Evolutionary conservation across 2,113 vertebrate genomes (phyloP).

Genomic region (Gavialis gangeticus): DNA sequence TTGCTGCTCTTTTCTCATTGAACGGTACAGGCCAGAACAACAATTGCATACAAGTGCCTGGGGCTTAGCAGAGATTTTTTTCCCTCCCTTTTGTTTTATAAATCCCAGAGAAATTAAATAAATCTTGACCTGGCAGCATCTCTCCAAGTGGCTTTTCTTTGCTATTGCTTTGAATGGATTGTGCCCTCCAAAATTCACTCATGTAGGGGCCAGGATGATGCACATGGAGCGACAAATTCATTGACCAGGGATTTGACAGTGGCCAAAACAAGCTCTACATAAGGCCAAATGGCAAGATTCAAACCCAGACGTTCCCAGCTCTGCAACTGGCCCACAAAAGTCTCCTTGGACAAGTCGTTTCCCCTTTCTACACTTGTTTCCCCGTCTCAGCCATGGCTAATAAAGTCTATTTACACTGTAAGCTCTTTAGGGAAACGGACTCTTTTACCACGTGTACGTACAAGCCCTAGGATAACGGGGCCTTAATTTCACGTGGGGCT

Average conservation of each 20-base stretch:
- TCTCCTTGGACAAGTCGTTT: fast-evolving
- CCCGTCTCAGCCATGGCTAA: background rate
- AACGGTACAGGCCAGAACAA: background rate
- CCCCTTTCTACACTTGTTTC: background rate
- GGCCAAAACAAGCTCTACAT: background rate
- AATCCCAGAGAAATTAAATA: background rate
- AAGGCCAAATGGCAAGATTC: background rate
- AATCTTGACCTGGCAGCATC: background rate
- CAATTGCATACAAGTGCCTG: background rate
- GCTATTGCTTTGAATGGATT: background rate
- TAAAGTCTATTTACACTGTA: background rate
- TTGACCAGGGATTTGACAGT: background rate
- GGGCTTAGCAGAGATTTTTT: background rate
- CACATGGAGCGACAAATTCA: background rate
- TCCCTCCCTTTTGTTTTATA: background rate
- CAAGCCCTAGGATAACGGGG: fast-evolving
- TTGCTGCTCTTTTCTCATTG: constrained; percentile 2
- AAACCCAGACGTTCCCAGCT: background rate
- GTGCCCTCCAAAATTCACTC: background rate
- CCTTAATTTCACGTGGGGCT: fast-evolving
- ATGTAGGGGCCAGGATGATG: background rate
- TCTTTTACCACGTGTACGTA: fast-evolving
- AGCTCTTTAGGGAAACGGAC: fast-evolving
- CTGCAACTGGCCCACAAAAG: background rate
- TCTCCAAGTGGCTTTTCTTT: background rate